These are phyloP conservation scores for Ferrisia virgata DNA, from an alignment of 2,888 invertebrate genomes.

Conservation along the genomic window DNA sequence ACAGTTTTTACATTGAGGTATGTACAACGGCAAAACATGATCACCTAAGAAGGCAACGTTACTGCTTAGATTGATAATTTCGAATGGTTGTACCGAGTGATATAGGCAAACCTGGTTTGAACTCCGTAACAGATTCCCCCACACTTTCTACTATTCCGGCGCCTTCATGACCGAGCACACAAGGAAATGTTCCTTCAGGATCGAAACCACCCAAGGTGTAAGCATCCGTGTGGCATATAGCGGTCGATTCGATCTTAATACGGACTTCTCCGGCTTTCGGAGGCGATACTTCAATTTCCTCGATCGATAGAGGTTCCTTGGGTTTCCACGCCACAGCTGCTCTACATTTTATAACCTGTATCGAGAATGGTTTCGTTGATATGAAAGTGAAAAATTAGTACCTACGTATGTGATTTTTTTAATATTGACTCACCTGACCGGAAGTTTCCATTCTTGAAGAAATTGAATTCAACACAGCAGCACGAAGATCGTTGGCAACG, in stretches of 20 bases:
- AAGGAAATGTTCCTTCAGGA: slow-evolving; percentile 88
- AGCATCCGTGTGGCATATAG: slow-evolving; percentile 89
- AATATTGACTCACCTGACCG: neutral
- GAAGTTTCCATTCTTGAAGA: neutral
- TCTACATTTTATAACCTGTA: slow-evolving; percentile 79
- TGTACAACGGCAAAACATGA: slow-evolving; percentile 94
- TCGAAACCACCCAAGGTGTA: slow-evolving; percentile 85
- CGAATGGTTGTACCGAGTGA: too few species aligned
- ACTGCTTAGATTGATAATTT: neutral
- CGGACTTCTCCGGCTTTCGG: slow-evolving; percentile 91
- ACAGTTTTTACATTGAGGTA: slow-evolving; percentile 95
- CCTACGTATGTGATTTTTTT: too few species aligned
- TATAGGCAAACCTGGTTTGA: slow-evolving; percentile 40
- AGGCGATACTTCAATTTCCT: slow-evolving; percentile 89
- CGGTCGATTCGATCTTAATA: slow-evolving; percentile 74
- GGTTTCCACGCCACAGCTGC: slow-evolving; percentile 97
- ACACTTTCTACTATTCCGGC: slow-evolving; percentile 55
- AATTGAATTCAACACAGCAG: neutral
- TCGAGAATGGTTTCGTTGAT: too few species aligned
- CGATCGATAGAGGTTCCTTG: slow-evolving; percentile 82
- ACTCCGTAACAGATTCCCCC: slow-evolving; percentile 50
- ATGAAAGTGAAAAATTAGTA: too few species aligned
- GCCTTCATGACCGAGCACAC: slow-evolving; percentile 94
- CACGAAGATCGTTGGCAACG: neutral
- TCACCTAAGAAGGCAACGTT: slow-evolving; percentile 63